Evolutionary conservation across 2,888 invertebrate species (phyloP), one percentile per base, ranked within the genome.

Genomic region (Sympetrum striolatum): DNA sequence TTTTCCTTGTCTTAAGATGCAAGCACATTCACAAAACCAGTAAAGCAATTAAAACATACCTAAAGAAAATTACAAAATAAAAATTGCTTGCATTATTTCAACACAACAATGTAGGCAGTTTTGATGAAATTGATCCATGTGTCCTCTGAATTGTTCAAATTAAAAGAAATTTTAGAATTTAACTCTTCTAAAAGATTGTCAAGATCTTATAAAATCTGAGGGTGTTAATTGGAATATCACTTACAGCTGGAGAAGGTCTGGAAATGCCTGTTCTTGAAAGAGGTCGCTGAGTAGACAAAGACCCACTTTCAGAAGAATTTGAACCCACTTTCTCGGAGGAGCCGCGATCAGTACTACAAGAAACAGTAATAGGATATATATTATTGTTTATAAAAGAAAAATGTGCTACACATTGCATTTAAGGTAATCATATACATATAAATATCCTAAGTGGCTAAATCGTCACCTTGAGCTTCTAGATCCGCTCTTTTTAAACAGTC

Each of bases 401-500:
- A 18, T 53, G 1, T 3, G 2, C 10, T 53, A 15, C 2, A 44
- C 10, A 53, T 53, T 14, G 0, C 2, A 18, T 53, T 18, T 18
- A 18, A 53, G 53, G n/a, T 80, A 10, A 80, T 35, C 25, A 35
- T 60, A 73, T 6, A 90, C 80, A 53, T 8, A 86, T 44, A 48
- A 18, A 18, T 15, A 53, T 53, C 18, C 18, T 10, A 14, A 18
- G 44, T 80, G 2, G 10, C 53, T 82, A 3, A 18, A 25, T 48
- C 37, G 22, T 91, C 91, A 96, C 96, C 97, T 97, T 92, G 96
- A 96, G 91, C 96, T 96, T 91, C 97, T 95, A 14, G 97, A 95
- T 53, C 94, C 94, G 92, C 95, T 94, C 92, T 97, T 95, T 93
- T 96, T 97, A 93, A 98, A 98, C 95, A 98, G 97, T 91, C 96